Base-by-base conservation (phyloP, 2,113 vertebrate species). In the Amia ocellicauda region DNA sequence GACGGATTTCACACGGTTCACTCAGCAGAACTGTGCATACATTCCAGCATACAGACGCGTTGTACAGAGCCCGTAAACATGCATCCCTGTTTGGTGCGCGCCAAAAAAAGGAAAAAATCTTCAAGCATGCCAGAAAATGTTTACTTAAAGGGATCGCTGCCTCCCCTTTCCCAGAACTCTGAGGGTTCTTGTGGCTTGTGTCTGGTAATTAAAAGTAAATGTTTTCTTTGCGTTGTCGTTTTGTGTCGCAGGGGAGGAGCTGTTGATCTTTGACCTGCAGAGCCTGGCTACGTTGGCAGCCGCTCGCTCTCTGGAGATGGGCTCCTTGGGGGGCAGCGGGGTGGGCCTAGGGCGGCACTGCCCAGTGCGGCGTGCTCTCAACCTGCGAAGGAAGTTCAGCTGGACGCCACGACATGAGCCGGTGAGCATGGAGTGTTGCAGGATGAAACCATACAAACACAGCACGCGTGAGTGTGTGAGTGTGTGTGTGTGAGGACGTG, bases 331-430 rank as follows among this genome's bases (percentile, higher is more conserved):
- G 19, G 47, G 29, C 49, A 69, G 4, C 27, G 63, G 54, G 1
- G 0, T 71, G 47, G 7, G 22, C 71, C 47, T 68, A 16, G 84
- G 66, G 41, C 75, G 67, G 68, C 76, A 59, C 53, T 73, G 70
- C 16, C 82, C 89, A 1, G 66, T 80, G 0, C 91, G 91, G 27
- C 89, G 91, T 0, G 79, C 86, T 68, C 86, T 92, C 52, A 91
- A 94, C 66, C 85, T 94, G 42, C 92, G 90, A 0, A 88, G 93
- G 66, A 97, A 96, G 76, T 96, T 91, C 83, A 93, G 85, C 75
- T 97, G 94, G 95, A 91, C 89, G 1, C 96, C 95, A 45, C 96
- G 94, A 60, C 85, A 89, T 70, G 96, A 97, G 72, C 91, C 93
- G 4, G 96, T 98, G 84, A 93, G 90, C 45, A 16, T 17, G 16